A percentile compares a stretch with the other conserved stretches of the same genome.
These are phyloP conservation scores for Xiphorhynchus erythropygius DNA, from an alignment of 2,797 vertebrate genomes.

Conservation along the genomic window DNA sequence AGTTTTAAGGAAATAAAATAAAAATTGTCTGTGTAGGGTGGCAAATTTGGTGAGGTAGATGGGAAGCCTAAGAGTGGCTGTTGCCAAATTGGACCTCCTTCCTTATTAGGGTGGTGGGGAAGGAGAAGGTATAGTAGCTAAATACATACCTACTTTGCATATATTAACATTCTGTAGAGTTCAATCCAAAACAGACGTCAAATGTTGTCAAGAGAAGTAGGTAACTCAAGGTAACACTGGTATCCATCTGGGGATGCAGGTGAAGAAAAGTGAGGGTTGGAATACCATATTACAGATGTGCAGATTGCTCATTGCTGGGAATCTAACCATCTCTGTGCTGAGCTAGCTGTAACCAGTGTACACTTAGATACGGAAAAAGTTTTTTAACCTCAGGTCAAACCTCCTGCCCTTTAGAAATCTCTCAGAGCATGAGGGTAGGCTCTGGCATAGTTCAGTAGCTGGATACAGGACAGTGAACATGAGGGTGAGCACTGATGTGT, in stretches of 20 bases:
- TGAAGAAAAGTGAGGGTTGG: neutral
- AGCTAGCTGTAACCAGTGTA: neutral
- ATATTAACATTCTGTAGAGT: neutral
- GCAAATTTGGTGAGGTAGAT: neutral
- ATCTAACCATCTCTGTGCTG: neutral
- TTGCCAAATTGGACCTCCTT: neutral
- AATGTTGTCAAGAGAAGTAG: neutral
- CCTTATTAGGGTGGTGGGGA: neutral
- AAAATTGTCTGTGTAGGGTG: neutral
- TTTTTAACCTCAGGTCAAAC: neutral
- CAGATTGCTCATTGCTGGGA: neutral
- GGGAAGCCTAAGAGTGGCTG: neutral
- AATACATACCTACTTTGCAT: neutral
- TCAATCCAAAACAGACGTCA: neutral
- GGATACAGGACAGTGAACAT: neutral
- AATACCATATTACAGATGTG: neutral
- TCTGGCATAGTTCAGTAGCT: fast-evolving
- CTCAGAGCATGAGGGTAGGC: fast-evolving
- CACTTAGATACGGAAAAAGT: neutral
- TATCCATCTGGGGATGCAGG: neutral
- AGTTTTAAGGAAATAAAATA: neutral
- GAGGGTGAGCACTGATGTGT: neutral
- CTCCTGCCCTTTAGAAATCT: neutral
- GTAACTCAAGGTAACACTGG: neutral
- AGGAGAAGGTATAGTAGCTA: neutral